A percentile compares a stretch with the other conserved stretches of the same genome.
phyloP scores from a whole-genome alignment of 2,113 vertebrate genomes.

The Ageneiosus marmoratus region DNA sequence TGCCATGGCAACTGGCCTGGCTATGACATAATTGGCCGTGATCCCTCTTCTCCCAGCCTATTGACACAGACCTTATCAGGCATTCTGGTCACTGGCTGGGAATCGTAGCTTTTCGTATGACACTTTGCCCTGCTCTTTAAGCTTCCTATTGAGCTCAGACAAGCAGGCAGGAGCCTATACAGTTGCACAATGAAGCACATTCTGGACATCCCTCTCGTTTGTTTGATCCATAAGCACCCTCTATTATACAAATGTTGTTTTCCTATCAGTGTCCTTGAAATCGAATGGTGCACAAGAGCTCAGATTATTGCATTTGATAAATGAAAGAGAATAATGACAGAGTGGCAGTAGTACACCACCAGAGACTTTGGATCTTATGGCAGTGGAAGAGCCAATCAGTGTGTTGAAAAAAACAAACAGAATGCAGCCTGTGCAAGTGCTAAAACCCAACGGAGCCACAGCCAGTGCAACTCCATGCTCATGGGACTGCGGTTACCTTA shows the following conservation, averaged over 20 bases:
- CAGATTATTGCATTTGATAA: conserved; percentile 47
- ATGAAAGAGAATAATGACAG: conserved; percentile 37
- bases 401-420: neutral
- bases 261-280: conserved; percentile 63
- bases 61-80: conserved; percentile 83
- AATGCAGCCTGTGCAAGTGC: conserved; percentile 7
- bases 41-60: conserved; percentile 79
- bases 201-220: conserved; percentile 58
- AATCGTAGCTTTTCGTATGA: conserved; percentile 77
- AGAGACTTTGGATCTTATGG: conserved; percentile 52
- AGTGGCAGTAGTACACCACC: conserved; percentile 47
- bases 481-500: conserved; percentile 5
- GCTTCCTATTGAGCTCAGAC: conserved; percentile 69
- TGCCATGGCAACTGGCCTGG: conserved; percentile 82
- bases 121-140: conserved; percentile 76
- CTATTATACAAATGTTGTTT: conserved; percentile 73
- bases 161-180: conserved; percentile 63
- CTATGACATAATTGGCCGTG: conserved; percentile 82
- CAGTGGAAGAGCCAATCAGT: conserved; percentile 15
- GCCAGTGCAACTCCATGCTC: neutral
- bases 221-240: conserved; percentile 58
- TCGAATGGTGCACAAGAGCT: conserved; percentile 61
- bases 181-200: conserved; percentile 60
- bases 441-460: neutral
- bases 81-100: conserved; percentile 85